These are phyloP conservation scores for Chondrilla cf. caribensis DNA, from an alignment of 37 sponge, comb jelly and placozoan genomes.

Conservation along the genomic window DNA sequence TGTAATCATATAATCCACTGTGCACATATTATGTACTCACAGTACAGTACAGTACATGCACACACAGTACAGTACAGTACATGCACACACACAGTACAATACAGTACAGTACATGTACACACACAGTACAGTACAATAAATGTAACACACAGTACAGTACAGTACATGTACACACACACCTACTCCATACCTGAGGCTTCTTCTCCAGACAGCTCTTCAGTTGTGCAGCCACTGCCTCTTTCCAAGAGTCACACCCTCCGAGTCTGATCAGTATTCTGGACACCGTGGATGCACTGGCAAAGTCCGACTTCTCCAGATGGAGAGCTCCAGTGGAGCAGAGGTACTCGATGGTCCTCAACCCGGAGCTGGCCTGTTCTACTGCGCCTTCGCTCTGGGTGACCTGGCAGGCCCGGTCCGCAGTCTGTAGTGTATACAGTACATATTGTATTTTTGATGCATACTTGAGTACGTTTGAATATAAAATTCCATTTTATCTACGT, in stretches of 20 bases:
- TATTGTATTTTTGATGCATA: too few species aligned
- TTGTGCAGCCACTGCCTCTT: constrained; percentile 33
- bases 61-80: too few species aligned
- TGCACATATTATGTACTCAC: too few species aligned
- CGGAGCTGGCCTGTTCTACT: not conserved
- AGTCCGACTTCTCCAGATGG: constrained; percentile 55
- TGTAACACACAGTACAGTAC: too few species aligned
- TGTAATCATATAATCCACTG: too few species aligned
- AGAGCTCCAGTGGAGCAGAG: constrained; percentile 50
- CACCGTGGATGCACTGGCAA: constrained; percentile 45
- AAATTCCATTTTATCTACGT: too few species aligned
- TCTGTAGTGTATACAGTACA: constrained; percentile 14
- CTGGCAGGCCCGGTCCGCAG: constrained; percentile 49
- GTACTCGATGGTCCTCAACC: constrained; percentile 44
- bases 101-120: too few species aligned
- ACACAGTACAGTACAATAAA: too few species aligned
- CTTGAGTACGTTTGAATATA: too few species aligned
- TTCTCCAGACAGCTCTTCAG: constrained; percentile 27
- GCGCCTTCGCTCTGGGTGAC: constrained; percentile 12
- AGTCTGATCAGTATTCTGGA: constrained; percentile 53
- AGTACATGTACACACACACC: too few species aligned
- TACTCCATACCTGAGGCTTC: constrained; percentile 2
- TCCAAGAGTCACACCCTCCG: constrained; percentile 51
- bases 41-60: too few species aligned
- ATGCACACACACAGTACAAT: too few species aligned